Evolutionary conservation across 2,888 invertebrate genomes (phyloP).

Genomic region (Diploptera punctata): DNA sequence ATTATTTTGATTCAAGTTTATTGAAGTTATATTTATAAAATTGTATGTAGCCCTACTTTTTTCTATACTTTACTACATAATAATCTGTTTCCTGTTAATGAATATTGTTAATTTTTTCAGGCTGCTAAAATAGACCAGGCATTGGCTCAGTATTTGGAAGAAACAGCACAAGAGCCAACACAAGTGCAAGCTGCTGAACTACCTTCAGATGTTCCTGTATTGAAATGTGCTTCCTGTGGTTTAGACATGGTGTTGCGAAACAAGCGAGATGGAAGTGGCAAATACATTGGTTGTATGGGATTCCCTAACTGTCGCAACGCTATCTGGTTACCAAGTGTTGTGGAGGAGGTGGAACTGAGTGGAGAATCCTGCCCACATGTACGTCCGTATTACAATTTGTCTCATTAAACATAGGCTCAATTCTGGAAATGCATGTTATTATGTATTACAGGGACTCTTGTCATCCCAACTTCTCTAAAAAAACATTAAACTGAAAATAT

Average conservation of each 20-base stretch:
- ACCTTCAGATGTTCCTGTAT: constrained; percentile 51
- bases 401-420: no score
- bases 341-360: constrained; percentile 69
- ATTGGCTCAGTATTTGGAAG: constrained; percentile 72
- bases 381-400: constrained; percentile 39
- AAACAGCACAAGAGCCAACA: constrained; percentile 53
- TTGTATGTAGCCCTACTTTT: no score
- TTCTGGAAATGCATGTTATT: no score
- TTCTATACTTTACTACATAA: no score
- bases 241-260: constrained; percentile 73
- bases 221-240: constrained; percentile 84
- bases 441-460: no score
- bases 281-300: constrained; percentile 76
- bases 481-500: no score
- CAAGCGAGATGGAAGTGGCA: constrained; percentile 71
- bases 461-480: no score
- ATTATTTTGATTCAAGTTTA: no score
- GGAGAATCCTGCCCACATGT: constrained; percentile 69
- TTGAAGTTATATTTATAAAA: no score
- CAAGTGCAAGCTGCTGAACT: neutral
- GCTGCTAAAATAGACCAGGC: constrained; percentile 76
- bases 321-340: constrained; percentile 80
- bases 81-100: no score
- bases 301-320: constrained; percentile 83
- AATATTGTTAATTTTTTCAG: constrained; percentile 44